A percentile compares a stretch with the other conserved stretches of the same genome.
Evolutionary conservation across 2,888 invertebrate species (phyloP).

Genomic region (Agapetus fuscipes): DNA sequence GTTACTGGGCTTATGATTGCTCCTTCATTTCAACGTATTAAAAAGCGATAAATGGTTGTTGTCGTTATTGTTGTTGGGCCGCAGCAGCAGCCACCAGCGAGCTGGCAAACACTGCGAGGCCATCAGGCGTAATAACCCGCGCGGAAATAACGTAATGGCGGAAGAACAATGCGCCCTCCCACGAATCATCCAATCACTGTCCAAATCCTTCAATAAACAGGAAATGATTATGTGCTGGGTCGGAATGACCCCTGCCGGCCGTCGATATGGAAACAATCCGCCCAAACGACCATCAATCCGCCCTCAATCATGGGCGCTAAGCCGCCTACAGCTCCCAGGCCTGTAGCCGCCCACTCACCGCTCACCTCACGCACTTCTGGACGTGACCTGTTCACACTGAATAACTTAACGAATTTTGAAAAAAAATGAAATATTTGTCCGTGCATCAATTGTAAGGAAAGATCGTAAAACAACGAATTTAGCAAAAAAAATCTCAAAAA

Average conservation of each 20-base stretch:
- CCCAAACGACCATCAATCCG: constrained; percentile 22
- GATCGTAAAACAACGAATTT: no score
- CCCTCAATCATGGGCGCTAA: constrained; percentile 22
- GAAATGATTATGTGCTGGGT: constrained; percentile 21
- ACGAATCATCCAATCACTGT: constrained; percentile 13
- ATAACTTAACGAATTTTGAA: no score
- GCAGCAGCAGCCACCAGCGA: no score
- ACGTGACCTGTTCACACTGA: no score
- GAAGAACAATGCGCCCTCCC: background rate
- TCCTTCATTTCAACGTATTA: no score
- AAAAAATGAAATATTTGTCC: no score
- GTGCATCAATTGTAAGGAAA: no score
- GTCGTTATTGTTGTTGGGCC: no score
- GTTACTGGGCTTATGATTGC: no score
- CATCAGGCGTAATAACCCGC: background rate
- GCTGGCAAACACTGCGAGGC: no score
- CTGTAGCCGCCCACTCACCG: constrained; percentile 1
- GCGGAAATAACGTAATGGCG: background rate
- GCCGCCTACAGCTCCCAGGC: constrained; percentile 11
- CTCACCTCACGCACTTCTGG: background rate
- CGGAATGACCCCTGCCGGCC: constrained; percentile 19
- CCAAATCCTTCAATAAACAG: constrained; percentile 23
- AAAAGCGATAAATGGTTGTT: no score
- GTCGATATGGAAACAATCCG: constrained; percentile 22
- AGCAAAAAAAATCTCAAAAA: no score